Base-by-base conservation (phyloP, 1,140 invertebrate species). In the Leptinotarsa texana region DNA sequence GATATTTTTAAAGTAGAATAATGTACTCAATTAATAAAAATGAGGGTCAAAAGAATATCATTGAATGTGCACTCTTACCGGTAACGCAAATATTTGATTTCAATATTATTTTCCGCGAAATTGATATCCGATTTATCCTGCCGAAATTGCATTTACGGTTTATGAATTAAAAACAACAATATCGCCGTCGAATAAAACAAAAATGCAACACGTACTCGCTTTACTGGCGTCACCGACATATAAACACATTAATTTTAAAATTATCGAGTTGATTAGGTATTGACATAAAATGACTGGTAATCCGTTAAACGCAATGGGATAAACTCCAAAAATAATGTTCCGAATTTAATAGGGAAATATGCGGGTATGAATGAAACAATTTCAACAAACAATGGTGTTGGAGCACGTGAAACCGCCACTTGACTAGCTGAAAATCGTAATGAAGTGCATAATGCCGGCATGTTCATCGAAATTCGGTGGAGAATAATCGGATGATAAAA, bases 341-440 rank as follows among this genome's bases (percentile, higher is more conserved):
- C 47, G 17, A 69, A 69, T 69, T 69, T 22, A 69, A 69, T 49
- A 49, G 49, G 33, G 24, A 75, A 75, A 75, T 75, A 69, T 75
- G 63, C 51, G 69, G 74, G 67, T 67, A 75, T 72, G 66, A 75
- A 75, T 72, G 69, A 72, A 69, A 69, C 74, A 75, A 75, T 71
- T 22, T 72, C 63, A 71, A 71, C 71, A 75, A 75, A 75, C 74
- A 74, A 57, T 17, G n/a, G 15, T 42, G 8, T 42, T 33, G 33
- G 2, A 42, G 33, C 8, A 42, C 33, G 33, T 57, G 51, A 3
- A 57, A 57, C 51, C 51, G 51, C 15, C 51, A 57, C 51, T 57
- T 57, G 13, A 57, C 51, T 15, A n/a, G 51, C 51, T 57, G 17
- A 57, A 57, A 57, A 57, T 15, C 51, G n/a, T 57, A 15, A n/a